These are phyloP conservation scores for Oscheius sp. DNA, from an alignment of 1,140 invertebrate genomes.

Conservation along the genomic window DNA sequence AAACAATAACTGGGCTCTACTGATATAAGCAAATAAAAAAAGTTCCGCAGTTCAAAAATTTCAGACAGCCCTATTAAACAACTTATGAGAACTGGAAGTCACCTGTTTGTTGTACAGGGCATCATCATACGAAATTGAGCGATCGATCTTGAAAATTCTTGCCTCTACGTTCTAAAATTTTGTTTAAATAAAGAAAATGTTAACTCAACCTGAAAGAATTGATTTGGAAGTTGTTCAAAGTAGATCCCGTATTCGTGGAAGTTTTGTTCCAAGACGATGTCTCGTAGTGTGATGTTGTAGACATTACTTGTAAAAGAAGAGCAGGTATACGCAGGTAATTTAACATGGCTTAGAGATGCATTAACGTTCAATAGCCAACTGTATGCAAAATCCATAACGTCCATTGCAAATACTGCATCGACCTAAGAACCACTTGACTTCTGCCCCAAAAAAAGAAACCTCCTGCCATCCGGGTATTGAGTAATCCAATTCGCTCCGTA, in stretches of 20 bases:
- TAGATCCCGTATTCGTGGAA: constrained; percentile 50
- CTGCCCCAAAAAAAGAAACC: constrained; percentile 27
- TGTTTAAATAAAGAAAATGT: not conserved
- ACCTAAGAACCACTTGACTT: constrained; percentile 26
- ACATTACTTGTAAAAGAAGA: not conserved
- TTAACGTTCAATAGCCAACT: constrained; percentile 12
- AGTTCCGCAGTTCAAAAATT: not conserved
- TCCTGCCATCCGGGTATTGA: constrained; percentile 44
- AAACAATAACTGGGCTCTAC: not conserved
- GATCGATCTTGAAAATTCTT: constrained; percentile 50
- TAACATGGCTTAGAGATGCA: constrained; percentile 8
- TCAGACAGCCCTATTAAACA: no score
- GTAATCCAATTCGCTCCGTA: constrained; percentile 41
- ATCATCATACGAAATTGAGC: constrained; percentile 41
- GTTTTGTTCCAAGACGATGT: constrained; percentile 22
- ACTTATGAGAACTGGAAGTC: not conserved
- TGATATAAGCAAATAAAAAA: no score
- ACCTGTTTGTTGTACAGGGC: constrained; percentile 51
- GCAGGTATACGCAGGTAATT: constrained; percentile 5
- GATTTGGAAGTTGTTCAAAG: constrained; percentile 27
- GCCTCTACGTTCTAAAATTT: constrained; percentile 42
- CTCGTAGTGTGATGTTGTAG: constrained; percentile 14
- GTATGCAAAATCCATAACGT: constrained; percentile 30
- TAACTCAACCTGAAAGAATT: constrained; percentile 49
- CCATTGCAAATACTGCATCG: constrained; percentile 30